phyloP scores from a whole-genome alignment of 2,797 vertebrate genomes.

The Helicolenus hilgendorfi region DNA sequence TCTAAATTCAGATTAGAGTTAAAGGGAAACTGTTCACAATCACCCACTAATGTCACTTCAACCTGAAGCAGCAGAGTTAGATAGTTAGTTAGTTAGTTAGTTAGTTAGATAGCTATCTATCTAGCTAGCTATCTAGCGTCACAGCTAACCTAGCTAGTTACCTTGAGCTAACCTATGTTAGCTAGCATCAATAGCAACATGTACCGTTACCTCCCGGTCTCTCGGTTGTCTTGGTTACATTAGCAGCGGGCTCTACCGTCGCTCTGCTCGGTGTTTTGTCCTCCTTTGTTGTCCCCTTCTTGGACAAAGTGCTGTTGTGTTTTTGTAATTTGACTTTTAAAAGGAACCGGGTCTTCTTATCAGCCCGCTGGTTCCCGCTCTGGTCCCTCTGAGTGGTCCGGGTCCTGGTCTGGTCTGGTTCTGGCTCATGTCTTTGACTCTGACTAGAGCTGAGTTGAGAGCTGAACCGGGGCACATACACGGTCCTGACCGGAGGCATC shows the following conservation, averaged over 20 bases:
- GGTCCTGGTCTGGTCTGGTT: neutral
- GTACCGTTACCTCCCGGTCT: conserved; percentile 4
- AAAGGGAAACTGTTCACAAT: too few relatives aligned
- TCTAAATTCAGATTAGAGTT: too few relatives aligned
- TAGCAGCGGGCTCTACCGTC: neutral
- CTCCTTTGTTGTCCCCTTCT: neutral
- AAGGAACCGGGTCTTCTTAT: neutral
- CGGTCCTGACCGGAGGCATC: conserved; percentile 11
- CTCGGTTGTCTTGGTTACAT: neutral
- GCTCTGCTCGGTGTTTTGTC: neutral
- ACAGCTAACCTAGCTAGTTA: neutral
- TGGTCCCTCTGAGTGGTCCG: neutral
- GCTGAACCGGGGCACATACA: conserved; percentile 10
- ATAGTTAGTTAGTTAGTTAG: too few relatives aligned
- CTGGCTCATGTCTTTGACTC: neutral
- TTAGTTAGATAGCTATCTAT: neutral
- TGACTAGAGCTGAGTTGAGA: conserved; percentile 36
- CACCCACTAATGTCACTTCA: too few relatives aligned
- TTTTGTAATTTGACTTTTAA: conserved; percentile 61
- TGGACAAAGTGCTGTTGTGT: neutral
- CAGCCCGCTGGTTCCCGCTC: conserved; percentile 5
- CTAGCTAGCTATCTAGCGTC: neutral
- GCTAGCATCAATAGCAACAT: neutral
- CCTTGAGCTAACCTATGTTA: neutral
- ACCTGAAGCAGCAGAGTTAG: too few relatives aligned